Evolutionary conservation across 2,113 vertebrate species (phyloP), one percentile per base, ranked within the genome.

Genomic region (Paradoxurus hermaphroditus): DNA sequence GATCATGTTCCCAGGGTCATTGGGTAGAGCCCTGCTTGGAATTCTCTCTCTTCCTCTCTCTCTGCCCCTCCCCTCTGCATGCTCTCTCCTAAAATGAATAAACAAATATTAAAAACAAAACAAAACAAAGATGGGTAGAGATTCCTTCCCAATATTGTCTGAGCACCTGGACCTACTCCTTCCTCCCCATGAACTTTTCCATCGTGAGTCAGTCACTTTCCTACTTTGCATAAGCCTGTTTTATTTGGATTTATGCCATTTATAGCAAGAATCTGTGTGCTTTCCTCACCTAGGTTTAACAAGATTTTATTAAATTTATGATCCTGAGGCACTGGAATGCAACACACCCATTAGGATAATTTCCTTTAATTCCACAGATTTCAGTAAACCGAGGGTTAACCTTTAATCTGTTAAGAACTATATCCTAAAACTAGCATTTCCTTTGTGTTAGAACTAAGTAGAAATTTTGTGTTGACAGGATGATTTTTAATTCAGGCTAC

Each of bases 161-260:
- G 65, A 63, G n/a, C 23, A 63, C 21, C 31, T 11, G 27, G 44
- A 88, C 39, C 27, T 62, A 72, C 13, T 44, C 14, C 10, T 16
- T n/a, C 19, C n/a, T 62, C 7, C 6, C 29, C 23, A 7, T 41
- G 49, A 92, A 73, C 36, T 18, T 18, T 63, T 63, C 27, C 59
- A 15, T 68, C 90, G n/a, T 78, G 93, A 94, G 31, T 3, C 34
- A 41, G 34, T 13, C 79, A 72, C 46, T 87, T 77, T 53, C 14
- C 10, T 83, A 13, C 65, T 56, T 51, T 81, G 27, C 10, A 83
- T 25, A 39, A 89, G 18, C 23, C 90, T 75, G 15, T 91, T 85
- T 97, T 67, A 39, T 75, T 96, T 95, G 88, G 44, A 51, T 86
- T 84, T 72, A n/a, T 89, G 68, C 62, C 15, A 56, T 63, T 19